Evolutionary conservation across 2,888 invertebrate genomes (phyloP), one percentile per base, ranked within the genome.

Genomic region (Pammene aurita): DNA sequence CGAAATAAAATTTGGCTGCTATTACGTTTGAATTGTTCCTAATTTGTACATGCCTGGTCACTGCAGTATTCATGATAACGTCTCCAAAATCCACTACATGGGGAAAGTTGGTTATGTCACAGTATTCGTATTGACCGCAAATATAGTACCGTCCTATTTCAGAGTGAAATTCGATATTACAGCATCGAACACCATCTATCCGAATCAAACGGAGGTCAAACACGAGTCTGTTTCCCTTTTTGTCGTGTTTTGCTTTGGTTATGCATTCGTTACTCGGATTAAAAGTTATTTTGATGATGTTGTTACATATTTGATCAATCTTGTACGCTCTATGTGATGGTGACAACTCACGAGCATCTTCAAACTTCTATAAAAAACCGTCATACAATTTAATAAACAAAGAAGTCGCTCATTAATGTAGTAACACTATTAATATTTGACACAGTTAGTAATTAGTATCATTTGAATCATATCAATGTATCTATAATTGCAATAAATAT

Each of bases 71-170:
- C 2, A 94, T 80, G 48, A 75, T 52, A 10, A 94, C 81, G 46
- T 93, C 81, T 2, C 88, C 89, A 72, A 94, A 89, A 71, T 90
- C 74, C 0, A 94, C 71, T 7, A 80, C 75, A 68, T 89, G 83
- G 0, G 95, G 95, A 26, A 78, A 74, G 71, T 94, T 84, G 5
- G 79, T 79, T 14, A 95, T 80, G 35, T 83, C 79, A 38, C 93
- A 88, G 56, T 85, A 81, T 82, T 94, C 94, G 68, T 89, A 92
- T 78, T 93, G 89, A 0, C 94, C 95, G 75, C 94, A 91, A 18
- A 95, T 83, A 71, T 94, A 94, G 67, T 94, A 88, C 64, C 93
- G 85, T 0, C 93, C 90, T 52, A 89, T 83, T 85, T 93, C 93
- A 16, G 88, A 83, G 75, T 92, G 91, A 38, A 76, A 73, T 74